Percentiles rank a stretch among this genome's conserved stretches.
Conservation (phyloP, 2,888 invertebrate genomes). For the Corythucha ciliata region DNA sequence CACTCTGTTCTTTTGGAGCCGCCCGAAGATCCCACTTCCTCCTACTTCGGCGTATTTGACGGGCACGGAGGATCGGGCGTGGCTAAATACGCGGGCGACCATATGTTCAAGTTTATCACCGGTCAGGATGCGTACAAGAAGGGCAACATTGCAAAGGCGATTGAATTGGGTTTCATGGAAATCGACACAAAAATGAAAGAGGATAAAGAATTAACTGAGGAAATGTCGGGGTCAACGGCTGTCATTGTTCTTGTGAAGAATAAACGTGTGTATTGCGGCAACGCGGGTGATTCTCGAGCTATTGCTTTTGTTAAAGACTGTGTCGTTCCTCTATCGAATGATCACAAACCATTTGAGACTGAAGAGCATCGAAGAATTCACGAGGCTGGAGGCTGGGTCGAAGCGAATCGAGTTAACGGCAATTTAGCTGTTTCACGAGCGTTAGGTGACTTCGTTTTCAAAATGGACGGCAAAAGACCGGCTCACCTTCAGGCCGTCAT, state of each 20-base stretch:
- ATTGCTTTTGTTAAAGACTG: conserved; percentile 78
- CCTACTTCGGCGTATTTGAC: conserved; percentile 96
- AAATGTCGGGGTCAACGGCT: conserved; percentile 92
- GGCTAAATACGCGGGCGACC: conserved; percentile 89
- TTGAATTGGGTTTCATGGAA: conserved; percentile 76
- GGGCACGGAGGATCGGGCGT: conserved; percentile 87
- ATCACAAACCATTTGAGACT: conserved; percentile 93
- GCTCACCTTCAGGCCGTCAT: conserved; percentile 89
- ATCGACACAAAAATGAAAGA: conserved; percentile 87
- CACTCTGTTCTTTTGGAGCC: conserved; percentile 90
- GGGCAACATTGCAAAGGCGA: conserved; percentile 73
- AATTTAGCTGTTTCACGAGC: conserved; percentile 93
- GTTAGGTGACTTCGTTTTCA: conserved; percentile 94
- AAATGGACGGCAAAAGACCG: conserved; percentile 72
- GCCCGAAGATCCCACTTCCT: conserved; percentile 84
- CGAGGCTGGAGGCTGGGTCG: conserved; percentile 95
- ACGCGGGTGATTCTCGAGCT: conserved; percentile 94
- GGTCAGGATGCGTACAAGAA: conserved; percentile 72
- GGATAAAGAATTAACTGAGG: conserved; percentile 79
- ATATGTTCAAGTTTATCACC: conserved; percentile 85
- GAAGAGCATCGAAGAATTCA: conserved; percentile 78
- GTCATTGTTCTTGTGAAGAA: conserved; percentile 77
- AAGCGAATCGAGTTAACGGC: conserved; percentile 95
- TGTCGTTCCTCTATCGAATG: conserved; percentile 67
- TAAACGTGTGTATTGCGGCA: conserved; percentile 81